Percentiles rank a stretch among this genome's conserved stretches.
Evolutionary conservation across 2,797 vertebrate species (phyloP).

Genomic region (Tangara arthus): DNA sequence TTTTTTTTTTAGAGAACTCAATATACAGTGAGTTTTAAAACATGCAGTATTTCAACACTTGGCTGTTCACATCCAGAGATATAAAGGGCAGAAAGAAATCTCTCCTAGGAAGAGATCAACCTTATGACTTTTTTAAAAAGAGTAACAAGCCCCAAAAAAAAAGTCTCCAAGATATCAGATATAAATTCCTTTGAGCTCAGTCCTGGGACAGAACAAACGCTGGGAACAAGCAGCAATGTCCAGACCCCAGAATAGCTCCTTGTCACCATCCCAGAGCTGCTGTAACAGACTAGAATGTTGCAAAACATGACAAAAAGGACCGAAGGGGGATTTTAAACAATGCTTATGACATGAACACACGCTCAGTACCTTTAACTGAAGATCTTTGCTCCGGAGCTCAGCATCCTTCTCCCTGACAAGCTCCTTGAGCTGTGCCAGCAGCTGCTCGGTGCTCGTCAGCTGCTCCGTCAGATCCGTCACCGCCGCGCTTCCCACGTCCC

Average conservation of each 20-base stretch:
- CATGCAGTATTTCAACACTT: background rate
- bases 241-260: background rate
- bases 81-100: background rate
- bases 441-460: slow-evolving; percentile 82
- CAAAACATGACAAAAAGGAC: background rate
- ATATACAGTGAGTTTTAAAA: background rate
- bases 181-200: background rate
- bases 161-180: background rate
- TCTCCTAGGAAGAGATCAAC: background rate
- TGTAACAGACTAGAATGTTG: background rate
- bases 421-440: slow-evolving; percentile 87
- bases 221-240: background rate
- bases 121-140: background rate
- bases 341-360: rapidly evolving
- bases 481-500: background rate
- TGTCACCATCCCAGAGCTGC: background rate
- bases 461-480: slow-evolving; percentile 81
- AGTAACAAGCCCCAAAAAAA: background rate
- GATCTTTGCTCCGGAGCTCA: slow-evolving; percentile 80
- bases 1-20: background rate
- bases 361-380: slow-evolving; percentile 82
- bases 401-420: slow-evolving; percentile 87
- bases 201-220: background rate
- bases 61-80: background rate
- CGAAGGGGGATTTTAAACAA: background rate